Conservation (phyloP, 2,113 vertebrate genomes). For the Maccullochella peelii region DNA sequence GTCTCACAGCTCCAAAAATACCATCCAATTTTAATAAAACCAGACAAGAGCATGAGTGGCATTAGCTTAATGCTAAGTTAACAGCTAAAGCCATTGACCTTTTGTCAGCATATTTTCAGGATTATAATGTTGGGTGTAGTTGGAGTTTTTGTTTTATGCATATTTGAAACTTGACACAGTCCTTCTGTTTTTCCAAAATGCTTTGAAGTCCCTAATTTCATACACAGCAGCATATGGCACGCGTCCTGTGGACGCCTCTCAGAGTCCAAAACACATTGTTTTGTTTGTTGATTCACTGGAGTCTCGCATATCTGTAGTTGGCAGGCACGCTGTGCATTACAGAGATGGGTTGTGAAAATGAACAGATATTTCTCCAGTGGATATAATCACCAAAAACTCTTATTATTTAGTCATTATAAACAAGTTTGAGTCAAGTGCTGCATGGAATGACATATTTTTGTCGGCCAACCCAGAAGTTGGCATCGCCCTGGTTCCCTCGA, state of each 20-base stretch:
- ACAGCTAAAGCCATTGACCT: not conserved
- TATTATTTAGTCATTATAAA: not conserved
- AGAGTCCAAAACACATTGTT: conserved; percentile 18
- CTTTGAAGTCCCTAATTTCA: conserved; percentile 18
- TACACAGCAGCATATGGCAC: conserved; percentile 1
- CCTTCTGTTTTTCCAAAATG: not conserved
- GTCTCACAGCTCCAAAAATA: not conserved
- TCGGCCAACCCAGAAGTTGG: too few relatives aligned
- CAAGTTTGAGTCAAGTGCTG: not conserved
- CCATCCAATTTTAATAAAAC: not conserved
- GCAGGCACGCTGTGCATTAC: not conserved
- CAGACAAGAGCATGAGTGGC: not conserved
- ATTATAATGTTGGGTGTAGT: not conserved
- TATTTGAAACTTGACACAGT: not conserved
- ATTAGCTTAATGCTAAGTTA: not conserved
- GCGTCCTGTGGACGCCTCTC: conserved; percentile 12
- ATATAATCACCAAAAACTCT: not conserved
- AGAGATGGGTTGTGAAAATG: not conserved
- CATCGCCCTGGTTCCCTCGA: too few relatives aligned
- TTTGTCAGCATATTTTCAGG: not conserved
- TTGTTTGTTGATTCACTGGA: conserved; percentile 9
- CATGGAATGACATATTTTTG: too few relatives aligned
- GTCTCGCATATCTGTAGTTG: conserved; percentile 20
- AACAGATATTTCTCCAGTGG: not conserved
- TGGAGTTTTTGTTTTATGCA: not conserved